Conservation (phyloP, 2,888 invertebrate genomes). For the Antheraea yamamai region DNA sequence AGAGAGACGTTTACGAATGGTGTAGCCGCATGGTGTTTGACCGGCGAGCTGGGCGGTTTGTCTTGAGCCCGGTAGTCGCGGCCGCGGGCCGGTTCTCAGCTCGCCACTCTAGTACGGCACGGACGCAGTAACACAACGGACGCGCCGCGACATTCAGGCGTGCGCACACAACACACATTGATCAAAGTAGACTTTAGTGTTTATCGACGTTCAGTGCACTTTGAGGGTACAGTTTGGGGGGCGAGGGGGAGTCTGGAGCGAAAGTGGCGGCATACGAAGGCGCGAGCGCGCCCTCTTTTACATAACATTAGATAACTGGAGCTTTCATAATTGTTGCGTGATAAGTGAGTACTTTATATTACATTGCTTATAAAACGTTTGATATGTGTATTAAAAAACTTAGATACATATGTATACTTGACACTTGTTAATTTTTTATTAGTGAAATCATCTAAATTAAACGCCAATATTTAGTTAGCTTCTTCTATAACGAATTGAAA, state of each 20-base stretch:
- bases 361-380: constrained; percentile 6
- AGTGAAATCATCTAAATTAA: neutral
- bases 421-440: neutral
- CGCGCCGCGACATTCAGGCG: constrained; percentile 58
- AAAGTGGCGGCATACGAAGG: constrained; percentile 52
- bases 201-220: constrained; percentile 47
- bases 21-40: constrained; percentile 37
- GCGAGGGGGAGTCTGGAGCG: constrained; percentile 64
- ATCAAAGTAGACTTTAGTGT: constrained; percentile 51
- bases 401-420: neutral
- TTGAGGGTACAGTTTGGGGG: constrained; percentile 49
- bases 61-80: constrained; percentile 58
- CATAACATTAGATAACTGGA: constrained; percentile 68
- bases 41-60: constrained; percentile 45
- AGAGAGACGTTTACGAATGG: constrained; percentile 20
- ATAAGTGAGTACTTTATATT: constrained; percentile 52
- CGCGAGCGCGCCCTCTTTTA: constrained; percentile 57
- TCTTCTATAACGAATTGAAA: neutral
- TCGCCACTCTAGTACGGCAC: constrained; percentile 69
- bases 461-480: neutral
- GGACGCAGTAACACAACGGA: constrained; percentile 64
- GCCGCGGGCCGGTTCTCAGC: constrained; percentile 53
- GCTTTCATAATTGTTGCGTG: constrained; percentile 72
- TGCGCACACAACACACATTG: constrained; percentile 51
- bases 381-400: neutral